Conservation (phyloP, 1,140 invertebrate species). For the Lordiphosa mommai region DNA sequence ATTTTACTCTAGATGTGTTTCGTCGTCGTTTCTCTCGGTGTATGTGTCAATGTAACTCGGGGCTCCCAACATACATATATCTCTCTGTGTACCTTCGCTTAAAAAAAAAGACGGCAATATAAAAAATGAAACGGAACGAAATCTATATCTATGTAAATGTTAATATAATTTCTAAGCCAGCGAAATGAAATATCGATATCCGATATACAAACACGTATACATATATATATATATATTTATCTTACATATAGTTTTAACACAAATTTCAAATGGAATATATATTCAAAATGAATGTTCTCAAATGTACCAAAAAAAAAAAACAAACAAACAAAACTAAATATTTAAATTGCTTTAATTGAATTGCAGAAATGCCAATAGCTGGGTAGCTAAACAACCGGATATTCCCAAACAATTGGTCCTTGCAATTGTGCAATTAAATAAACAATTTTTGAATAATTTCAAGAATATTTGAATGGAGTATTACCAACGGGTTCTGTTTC, state of each 20-base stretch:
- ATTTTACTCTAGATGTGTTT: constrained; percentile 60
- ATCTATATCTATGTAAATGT: constrained; percentile 70
- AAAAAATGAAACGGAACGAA: constrained; percentile 4
- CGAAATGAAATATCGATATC: constrained; percentile 29
- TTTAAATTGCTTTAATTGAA: constrained; percentile 2
- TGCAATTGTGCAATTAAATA: background rate
- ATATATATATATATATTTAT: constrained; percentile 46
- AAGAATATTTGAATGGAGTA: too few relatives aligned
- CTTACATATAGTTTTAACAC: constrained; percentile 40
- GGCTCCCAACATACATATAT: constrained; percentile 24
- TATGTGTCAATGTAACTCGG: constrained; percentile 31
- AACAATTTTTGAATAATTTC: too few relatives aligned
- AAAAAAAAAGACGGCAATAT: constrained; percentile 20
- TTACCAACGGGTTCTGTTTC: too few relatives aligned
- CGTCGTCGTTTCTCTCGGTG: constrained; percentile 2
- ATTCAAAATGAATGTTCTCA: constrained; percentile 70
- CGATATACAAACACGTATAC: constrained; percentile 35
- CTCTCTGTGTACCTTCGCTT: constrained; percentile 44
- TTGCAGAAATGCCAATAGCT: too few relatives aligned
- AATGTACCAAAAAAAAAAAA: constrained; percentile 61
- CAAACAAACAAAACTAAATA: constrained; percentile 30
- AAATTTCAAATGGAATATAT: constrained; percentile 57
- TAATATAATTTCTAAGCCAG: constrained; percentile 64
- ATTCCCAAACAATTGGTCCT: background rate
- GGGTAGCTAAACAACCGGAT: background rate